Percentiles rank a stretch among this genome's conserved stretches.
Conservation (phyloP, 2,888 invertebrate species). For the Cepaea hortensis region DNA sequence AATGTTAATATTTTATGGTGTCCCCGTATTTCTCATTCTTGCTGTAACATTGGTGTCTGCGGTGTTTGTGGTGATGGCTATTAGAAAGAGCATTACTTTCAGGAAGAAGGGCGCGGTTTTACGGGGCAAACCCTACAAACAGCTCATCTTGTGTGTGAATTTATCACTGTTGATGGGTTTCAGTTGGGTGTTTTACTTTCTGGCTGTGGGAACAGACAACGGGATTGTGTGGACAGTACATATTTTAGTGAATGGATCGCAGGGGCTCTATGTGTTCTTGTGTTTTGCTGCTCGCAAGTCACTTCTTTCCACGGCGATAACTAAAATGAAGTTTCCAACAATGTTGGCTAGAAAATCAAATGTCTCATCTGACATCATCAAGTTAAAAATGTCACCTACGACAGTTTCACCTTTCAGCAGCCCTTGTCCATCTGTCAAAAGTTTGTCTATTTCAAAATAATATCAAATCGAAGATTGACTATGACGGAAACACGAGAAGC, state of each 20-base stretch:
- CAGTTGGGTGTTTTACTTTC: constrained; percentile 46
- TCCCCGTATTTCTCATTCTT: constrained; percentile 26
- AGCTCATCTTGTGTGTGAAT: constrained; percentile 39
- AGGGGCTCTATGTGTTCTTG: constrained; percentile 43
- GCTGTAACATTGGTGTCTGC: constrained; percentile 29
- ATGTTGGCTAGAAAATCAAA: background rate
- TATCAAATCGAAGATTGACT: too few species aligned
- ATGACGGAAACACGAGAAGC: too few species aligned
- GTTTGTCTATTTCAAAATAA: background rate
- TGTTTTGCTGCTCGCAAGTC: constrained; percentile 44
- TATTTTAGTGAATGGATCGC: constrained; percentile 42
- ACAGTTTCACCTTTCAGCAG: background rate
- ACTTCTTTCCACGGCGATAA: background rate
- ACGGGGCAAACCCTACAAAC: background rate
- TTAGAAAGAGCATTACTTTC: constrained; percentile 30
- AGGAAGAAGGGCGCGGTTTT: background rate
- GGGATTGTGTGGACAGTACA: constrained; percentile 47
- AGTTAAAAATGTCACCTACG: background rate
- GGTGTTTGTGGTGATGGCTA: constrained; percentile 34
- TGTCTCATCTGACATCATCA: background rate
- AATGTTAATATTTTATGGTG: constrained; percentile 17
- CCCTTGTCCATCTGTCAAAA: background rate
- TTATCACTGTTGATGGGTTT: constrained; percentile 49
- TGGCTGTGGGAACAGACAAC: constrained; percentile 49
- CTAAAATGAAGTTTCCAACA: background rate